Evolutionary conservation across 2,888 invertebrate species (phyloP), one percentile per base, ranked within the genome.

Genomic region (Hylaea fasciaria): DNA sequence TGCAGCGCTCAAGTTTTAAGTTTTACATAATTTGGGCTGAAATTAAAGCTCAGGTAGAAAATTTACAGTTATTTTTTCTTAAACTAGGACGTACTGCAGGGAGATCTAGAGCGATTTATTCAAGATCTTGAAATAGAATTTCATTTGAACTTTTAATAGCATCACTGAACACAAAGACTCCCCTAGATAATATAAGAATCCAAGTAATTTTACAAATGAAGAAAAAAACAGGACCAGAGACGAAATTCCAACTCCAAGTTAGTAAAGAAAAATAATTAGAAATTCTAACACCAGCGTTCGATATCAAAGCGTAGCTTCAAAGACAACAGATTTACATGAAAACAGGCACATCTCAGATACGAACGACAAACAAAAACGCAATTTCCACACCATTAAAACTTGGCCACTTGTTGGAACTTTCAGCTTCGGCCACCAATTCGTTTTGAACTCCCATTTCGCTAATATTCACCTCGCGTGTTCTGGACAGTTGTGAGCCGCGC

Each of bases 301-400:
- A 71, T 65, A 68, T 71, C 51, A 59, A 57, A 49, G 49, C 55
- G 50, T 22, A 22, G 52, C 56, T 52, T 65, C 43, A 56, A 56
- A 72, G 69, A 77, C 78, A 79, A 74, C 72, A 71, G 74, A 81
- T 82, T 79, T 80, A 77, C 79, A 77, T 78, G 74, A 70, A 71
- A 78, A 78, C 78, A 72, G 71, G 77, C 71, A 80, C 82, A 84
- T 83, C 80, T 71, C 75, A 76, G 81, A 81, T 80, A 80, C 78
- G 75, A 69, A 73, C 72, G 69, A 77, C 78, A 80, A 86, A 85
- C 85, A 85, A 85, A 86, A 86, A 85, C 83, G 81, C 83, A 83
- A 86, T 87, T 85, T 86, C 79, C 85, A 82, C 85, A 76, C 83
- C 85, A 85, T 86, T 86, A 86, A 85, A 87, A 86, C 79, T 85